Percentiles rank a stretch among this genome's conserved stretches.
Conservation (phyloP, 2,888 invertebrate genomes). For the Agrenia bidenticulata region DNA sequence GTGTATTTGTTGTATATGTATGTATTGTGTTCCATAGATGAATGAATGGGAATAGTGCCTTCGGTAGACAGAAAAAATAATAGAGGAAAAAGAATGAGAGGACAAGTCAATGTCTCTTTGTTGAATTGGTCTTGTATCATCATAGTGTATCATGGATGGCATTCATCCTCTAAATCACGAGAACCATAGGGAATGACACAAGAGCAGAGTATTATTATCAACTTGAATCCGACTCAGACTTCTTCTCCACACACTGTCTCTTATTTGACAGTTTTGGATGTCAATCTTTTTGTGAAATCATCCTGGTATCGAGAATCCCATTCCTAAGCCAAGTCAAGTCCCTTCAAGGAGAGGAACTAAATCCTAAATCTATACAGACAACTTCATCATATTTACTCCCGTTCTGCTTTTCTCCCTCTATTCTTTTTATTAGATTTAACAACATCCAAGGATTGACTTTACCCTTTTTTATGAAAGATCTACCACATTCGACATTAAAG, state of each 20-base stretch:
- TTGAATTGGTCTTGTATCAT: constrained; percentile 20
- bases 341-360: constrained; percentile 2
- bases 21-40: neutral
- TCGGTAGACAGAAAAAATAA: constrained; percentile 14
- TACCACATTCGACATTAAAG: neutral
- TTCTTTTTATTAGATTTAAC: too few species aligned
- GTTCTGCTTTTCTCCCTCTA: neutral
- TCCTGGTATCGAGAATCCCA: constrained; percentile 12
- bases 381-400: constrained; percentile 21
- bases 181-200: constrained; percentile 4
- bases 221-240: neutral
- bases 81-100: constrained; percentile 15
- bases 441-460: neutral
- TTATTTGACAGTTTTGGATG: constrained; percentile 46
- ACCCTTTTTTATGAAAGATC: constrained; percentile 1
- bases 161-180: constrained; percentile 8
- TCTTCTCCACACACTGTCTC: constrained; percentile 30
- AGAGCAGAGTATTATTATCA: constrained; percentile 3
- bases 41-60: constrained; percentile 16
- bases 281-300: constrained; percentile 40
- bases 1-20: neutral
- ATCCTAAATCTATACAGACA: constrained; percentile 5
- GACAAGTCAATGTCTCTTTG: constrained; percentile 22
- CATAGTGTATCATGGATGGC: neutral
- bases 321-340: neutral